Evolutionary conservation across 2,888 invertebrate genomes (phyloP), one percentile per base, ranked within the genome.

Genomic region (Cataglyphis cursor): DNA sequence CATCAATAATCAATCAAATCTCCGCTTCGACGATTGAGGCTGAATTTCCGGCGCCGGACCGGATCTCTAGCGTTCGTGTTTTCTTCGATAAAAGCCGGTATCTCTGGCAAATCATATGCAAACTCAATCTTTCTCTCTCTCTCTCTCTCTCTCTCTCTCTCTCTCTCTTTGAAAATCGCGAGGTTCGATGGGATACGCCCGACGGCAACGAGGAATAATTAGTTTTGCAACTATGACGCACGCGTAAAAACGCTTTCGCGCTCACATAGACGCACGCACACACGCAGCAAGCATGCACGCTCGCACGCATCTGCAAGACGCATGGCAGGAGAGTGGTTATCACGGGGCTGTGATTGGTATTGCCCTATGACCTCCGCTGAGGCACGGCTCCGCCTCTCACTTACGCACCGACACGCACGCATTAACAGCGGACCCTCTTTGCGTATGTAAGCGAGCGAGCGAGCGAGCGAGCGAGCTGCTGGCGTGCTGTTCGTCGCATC

Each of bases 371-470:
- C 93, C 93, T 90, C 90, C 84, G 90, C 62, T 81, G 41, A 85
- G 89, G 88, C 75, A 83, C 89, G 76, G 92, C 93, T 92, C 93
- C 93, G 93, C 93, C 93, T 93, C 92, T 93, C 89, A 90, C 88
- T 92, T 93, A 90, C 92, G 91, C 88, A 89, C 84, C 88, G 86
- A 88, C 90, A 89, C 90, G 84, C 78, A 72, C 76, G 85, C 89
- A 88, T 84, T 89, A 83, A 85, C 85, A 89, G 88, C 86, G 85
- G 87, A 80, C 88, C 87, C 76, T 83, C 84, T 86, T 84, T 86
- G 78, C 85, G 61, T 84, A 78, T 72, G 61, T 44, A 57, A 57
- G 70, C 68, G 48, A 64, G 80, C 73, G 38, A 57, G 70, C 68
- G 48, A 64, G 80, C 73, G 38, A 57, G 35, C 70, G 64, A 54